Evolutionary conservation across 2,113 vertebrate genomes (phyloP).

Genomic region (Manacus vitellinus): DNA sequence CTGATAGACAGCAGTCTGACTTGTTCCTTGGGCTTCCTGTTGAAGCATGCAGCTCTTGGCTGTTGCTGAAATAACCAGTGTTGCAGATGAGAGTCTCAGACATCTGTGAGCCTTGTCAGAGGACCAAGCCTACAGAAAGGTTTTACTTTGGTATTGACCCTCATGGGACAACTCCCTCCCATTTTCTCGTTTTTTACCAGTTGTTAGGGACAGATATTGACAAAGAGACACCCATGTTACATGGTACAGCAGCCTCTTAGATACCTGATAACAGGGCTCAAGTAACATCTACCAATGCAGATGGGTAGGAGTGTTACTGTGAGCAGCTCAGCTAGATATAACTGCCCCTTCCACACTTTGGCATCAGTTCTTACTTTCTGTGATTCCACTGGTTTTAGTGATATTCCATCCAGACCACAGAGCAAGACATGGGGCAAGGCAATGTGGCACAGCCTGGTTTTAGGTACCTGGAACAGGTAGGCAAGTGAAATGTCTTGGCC

Average conservation of each 20-base stretch:
- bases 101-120: not conserved
- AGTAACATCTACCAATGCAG: not conserved
- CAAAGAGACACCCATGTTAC: not conserved
- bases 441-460: not conserved
- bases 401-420: not conserved
- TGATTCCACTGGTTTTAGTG: not conserved
- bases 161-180: not conserved
- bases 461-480: not conserved
- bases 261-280: not conserved
- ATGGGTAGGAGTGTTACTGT: not conserved
- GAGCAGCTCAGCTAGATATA: not conserved
- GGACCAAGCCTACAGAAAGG: not conserved
- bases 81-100: not conserved
- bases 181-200: not conserved
- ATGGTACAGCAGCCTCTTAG: not conserved
- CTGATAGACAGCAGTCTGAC: not conserved
- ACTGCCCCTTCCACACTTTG: not conserved
- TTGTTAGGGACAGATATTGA: not conserved
- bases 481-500: not conserved
- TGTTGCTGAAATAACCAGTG: not conserved
- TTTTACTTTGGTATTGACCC: not conserved
- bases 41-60: not conserved
- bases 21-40: not conserved
- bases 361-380: not conserved
- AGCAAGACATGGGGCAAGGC: not conserved